Conservation (phyloP, 1,140 invertebrate species). For the Aphelinus certus region DNA sequence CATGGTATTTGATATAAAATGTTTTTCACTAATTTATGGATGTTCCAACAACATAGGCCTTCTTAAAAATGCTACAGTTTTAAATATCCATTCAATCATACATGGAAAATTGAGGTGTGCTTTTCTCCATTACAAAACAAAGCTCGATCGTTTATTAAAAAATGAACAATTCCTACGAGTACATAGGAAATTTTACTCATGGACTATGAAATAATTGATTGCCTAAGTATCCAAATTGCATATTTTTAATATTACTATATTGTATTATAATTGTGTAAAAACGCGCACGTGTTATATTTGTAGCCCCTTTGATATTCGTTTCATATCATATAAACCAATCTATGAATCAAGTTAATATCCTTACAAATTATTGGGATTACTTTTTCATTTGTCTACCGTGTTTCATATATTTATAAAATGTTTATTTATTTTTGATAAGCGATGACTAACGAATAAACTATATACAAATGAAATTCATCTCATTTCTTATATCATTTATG, state of each 20-base stretch:
- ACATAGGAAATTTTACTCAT: too few relatives aligned
- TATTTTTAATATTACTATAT: conserved; percentile 34
- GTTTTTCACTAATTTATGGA: conserved; percentile 64
- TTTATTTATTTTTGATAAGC: too few relatives aligned
- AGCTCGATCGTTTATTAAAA: background rate
- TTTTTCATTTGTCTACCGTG: too few relatives aligned
- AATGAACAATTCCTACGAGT: too few relatives aligned
- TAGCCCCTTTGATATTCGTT: conserved; percentile 15
- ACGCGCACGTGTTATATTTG: background rate
- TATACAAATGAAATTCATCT: too few relatives aligned
- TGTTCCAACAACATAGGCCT: conserved; percentile 58
- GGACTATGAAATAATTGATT: background rate
- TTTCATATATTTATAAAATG: too few relatives aligned
- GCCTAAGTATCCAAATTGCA: conserved; percentile 27
- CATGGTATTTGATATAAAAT: conserved; percentile 52
- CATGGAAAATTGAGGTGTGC: background rate
- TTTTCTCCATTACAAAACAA: conserved; percentile 10
- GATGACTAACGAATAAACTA: background rate
- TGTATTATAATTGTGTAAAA: conserved; percentile 23
- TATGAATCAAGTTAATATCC: too few relatives aligned
- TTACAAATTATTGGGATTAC: too few relatives aligned
- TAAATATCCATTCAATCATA: background rate
- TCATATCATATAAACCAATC: too few relatives aligned
- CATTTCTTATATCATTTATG: too few relatives aligned
- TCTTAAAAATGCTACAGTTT: conserved; percentile 17